Base-by-base conservation (phyloP, 2,797 vertebrate genomes). In the Tokudaia tokunoshimensis region DNA sequence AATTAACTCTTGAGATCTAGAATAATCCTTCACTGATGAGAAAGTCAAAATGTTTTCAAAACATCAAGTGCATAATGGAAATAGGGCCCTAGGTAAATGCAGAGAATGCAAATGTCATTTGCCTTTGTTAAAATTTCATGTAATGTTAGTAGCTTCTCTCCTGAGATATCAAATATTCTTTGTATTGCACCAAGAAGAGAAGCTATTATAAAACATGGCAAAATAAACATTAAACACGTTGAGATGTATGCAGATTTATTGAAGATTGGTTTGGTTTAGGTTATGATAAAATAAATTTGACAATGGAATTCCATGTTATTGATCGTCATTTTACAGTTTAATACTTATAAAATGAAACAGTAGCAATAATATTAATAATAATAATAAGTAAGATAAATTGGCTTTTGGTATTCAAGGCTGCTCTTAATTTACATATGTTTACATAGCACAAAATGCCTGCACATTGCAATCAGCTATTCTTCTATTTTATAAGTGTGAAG, bases 1-100 rank as follows among this genome's bases (percentile, higher is more conserved):
- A 83, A 95, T 97, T 95, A 97, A 97, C 92, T 85, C 76, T 96
- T 91, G 44, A 97, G 59, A 96, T 63, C 74, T 89, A 81, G 85
- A 96, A 95, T 96, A 74, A 91, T 91, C 41, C 84, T 98, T 97
- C 95, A 15, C 37, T 97, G 74, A 94, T 81, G 65, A 90, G 75
- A 95, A 52, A 95, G 70, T 17, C 88, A 70, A 94, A 93, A 91
- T 92, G 78, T 76, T 97, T 97, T 91, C 94, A 80, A 92, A 97
- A 74, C 89, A 94, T 72, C 80, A 78, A 90, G 76, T 24, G 4
- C 52, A 22, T 83, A 70, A 72, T 74, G 2, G 74, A 95, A 37
- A 81, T 47, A 50, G 74, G 12, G 59, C 81, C 76, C 22, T 87
- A 84, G 6, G 4, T 95, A 80, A 93, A n/a, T n/a, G 44, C 59